Evolutionary conservation across 1,140 invertebrate genomes (phyloP).

Genomic region (Halyomorpha halys): DNA sequence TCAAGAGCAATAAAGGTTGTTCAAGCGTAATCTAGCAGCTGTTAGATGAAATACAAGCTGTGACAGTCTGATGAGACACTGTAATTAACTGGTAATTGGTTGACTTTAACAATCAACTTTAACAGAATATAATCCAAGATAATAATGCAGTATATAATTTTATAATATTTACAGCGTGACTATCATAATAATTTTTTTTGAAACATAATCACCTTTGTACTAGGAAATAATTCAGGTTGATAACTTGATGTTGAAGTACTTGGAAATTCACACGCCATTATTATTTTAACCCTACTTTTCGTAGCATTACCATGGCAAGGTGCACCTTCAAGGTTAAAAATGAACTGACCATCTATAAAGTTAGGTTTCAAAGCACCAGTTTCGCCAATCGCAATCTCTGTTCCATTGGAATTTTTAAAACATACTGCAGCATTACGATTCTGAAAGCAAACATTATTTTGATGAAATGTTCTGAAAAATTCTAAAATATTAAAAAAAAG

Average conservation of each 20-base stretch:
- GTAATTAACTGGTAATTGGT: too few species aligned
- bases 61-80: too few species aligned
- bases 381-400: background rate
- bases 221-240: background rate
- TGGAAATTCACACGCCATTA: conserved; percentile 1
- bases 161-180: too few species aligned
- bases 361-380: background rate
- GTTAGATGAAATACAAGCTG: too few species aligned
- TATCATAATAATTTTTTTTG: too few species aligned
- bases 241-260: background rate
- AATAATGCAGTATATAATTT: too few species aligned
- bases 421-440: background rate
- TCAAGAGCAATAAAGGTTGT: too few species aligned
- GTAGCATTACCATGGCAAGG: background rate
- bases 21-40: too few species aligned
- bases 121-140: too few species aligned
- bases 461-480: background rate
- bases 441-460: background rate
- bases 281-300: conserved; percentile 4
- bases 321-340: background rate
- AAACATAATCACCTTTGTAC: background rate
- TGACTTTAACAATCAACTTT: too few species aligned
- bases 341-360: background rate
- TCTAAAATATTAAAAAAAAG: background rate
- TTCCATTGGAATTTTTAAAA: conserved; percentile 7